Evolutionary conservation across 1,140 invertebrate genomes (phyloP), one percentile per base, ranked within the genome.

Genomic region (Drosophila carrolli): DNA sequence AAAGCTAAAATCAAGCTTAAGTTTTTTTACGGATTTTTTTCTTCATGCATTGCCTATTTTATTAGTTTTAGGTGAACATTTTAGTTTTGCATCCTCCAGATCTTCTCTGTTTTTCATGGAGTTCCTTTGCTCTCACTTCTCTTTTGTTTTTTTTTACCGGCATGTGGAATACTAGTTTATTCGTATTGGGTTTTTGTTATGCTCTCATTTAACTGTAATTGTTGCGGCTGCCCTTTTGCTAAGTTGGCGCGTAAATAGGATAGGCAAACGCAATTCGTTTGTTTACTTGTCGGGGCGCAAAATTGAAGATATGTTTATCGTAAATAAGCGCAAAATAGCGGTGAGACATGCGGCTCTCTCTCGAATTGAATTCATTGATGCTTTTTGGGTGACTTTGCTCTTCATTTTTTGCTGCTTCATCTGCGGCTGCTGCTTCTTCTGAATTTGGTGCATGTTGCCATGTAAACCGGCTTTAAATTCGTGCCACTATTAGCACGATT

Each of bases 401-500:
- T 56, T 35, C 66, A 19, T 37, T 35, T 37, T 37, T 37, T 41
- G 38, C 63, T 23, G 70, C 40, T 50, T 60, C 46, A n/a, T 48
- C 19, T 48, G 40, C n/a, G 51, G 53, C 32, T 7, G 38, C 23
- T 70, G 55, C 57, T 38, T 55, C 71, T 56, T 14, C 48, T 19
- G 53, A n/a, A 10, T 47, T 27, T 67, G 80, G 43, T 57, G 62
- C 44, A 55, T 68, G 65, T 57, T 71, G 68, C 44, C 76, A 78
- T 80, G 60, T 70, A 88, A 88, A 88, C 84, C 84, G 84, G 84
- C 84, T 88, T 88, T 78, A 84, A 88, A 88, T 88, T 88, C 84
- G 84, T 88, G 84, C 84, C 85, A 89, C 80, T 88, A 89, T 89
- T 90, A 90, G 84, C 84, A 88, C 84, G 85, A 88, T 88, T 88